phyloP scores from a whole-genome alignment of 2,888 invertebrate species.

The Leucophenga montana region DNA sequence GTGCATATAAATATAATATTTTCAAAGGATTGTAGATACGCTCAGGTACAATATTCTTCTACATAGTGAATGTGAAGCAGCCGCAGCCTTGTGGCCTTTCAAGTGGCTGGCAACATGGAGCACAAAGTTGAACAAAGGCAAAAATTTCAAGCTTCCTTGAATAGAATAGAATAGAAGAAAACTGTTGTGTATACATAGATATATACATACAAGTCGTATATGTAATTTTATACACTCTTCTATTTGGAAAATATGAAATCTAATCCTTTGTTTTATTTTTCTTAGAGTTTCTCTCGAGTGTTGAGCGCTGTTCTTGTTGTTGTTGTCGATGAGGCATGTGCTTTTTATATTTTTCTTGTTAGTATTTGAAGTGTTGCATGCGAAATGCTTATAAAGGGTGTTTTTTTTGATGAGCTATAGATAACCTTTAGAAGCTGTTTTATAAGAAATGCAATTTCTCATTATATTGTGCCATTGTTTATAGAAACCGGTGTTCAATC shows the following conservation, averaged over 20 bases:
- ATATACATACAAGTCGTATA: not conserved
- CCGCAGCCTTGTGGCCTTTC: slow-evolving; percentile 16
- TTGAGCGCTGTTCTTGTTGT: not conserved
- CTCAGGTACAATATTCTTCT: not conserved
- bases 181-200: not conserved
- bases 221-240: not conserved
- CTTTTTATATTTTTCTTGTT: slow-evolving; percentile 13
- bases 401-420: no score
- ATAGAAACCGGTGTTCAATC: no score
- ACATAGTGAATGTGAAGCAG: not conserved
- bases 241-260: not conserved
- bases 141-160: slow-evolving; percentile 21
- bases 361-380: no score
- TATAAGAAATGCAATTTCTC: no score
- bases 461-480: no score
- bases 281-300: not conserved
- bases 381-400: no score
- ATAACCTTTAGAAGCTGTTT: no score
- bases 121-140: slow-evolving; percentile 14
- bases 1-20: slow-evolving; percentile 22
- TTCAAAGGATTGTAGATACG: not conserved
- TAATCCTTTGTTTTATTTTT: slow-evolving; percentile 18
- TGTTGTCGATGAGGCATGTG: slow-evolving; percentile 1
- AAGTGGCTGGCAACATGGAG: not conserved
- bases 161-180: no score